Conservation (phyloP, 1,140 invertebrate species). For the Parasteatoda tepidariorum region DNA sequence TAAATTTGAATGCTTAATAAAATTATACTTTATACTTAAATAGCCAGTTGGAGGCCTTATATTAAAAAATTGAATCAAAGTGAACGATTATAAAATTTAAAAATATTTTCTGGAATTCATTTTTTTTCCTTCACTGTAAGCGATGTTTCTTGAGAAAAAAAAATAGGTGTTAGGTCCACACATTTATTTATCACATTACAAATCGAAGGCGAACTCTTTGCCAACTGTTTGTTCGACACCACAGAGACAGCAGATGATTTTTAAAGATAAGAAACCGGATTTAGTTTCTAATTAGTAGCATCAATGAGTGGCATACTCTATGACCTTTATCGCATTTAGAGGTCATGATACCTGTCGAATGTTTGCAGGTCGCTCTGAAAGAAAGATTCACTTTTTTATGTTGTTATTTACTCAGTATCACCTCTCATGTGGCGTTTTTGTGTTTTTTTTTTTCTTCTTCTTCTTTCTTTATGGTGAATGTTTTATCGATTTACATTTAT, state of each 20-base stretch:
- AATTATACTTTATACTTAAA: too few relatives aligned
- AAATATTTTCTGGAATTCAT: too few relatives aligned
- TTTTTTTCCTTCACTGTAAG: too few relatives aligned
- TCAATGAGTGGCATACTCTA: conserved; percentile 48
- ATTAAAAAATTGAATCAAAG: too few relatives aligned
- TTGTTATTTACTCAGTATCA: conserved; percentile 26
- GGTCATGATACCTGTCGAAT: conserved; percentile 23
- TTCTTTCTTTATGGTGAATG: too few relatives aligned
- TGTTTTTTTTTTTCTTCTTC: too few relatives aligned
- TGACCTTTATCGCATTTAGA: conserved; percentile 52
- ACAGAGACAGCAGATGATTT: neutral
- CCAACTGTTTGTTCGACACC: neutral
- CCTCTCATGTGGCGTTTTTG: too few relatives aligned
- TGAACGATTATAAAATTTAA: too few relatives aligned
- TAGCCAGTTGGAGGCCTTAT: too few relatives aligned
- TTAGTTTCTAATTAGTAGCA: conserved; percentile 39
- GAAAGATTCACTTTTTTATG: neutral
- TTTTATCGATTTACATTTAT: too few relatives aligned
- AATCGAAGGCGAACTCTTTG: neutral
- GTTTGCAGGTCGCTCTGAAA: neutral
- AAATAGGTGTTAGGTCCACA: neutral
- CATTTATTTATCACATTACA: neutral
- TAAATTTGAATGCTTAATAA: too few relatives aligned
- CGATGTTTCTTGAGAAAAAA: neutral
- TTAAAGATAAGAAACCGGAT: conserved; percentile 41